Conservation (phyloP, 1,140 invertebrate species). For the Caligus rogercresseyi region DNA sequence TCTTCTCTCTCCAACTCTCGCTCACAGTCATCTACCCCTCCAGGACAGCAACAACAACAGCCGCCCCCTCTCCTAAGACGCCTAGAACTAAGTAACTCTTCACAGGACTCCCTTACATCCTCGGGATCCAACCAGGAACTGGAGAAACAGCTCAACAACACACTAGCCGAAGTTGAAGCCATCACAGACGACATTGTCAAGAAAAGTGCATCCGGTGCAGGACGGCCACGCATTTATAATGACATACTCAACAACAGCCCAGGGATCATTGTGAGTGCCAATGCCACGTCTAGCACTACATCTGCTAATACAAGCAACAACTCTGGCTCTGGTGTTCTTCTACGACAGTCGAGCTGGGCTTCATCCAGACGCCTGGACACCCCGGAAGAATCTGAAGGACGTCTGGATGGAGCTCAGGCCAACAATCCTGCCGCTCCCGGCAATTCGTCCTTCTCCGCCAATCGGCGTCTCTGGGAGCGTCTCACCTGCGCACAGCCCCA, state of each 20-base stretch:
- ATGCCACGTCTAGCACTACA: neutral
- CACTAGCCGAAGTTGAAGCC: slow-evolving; percentile 12
- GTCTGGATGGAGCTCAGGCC: neutral
- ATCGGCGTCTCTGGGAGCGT: neutral
- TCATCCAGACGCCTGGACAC: neutral
- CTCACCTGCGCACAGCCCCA: neutral
- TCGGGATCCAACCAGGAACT: slow-evolving; percentile 18
- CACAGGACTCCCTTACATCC: slow-evolving; percentile 13
- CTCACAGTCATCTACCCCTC: neutral
- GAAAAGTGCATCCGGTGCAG: neutral
- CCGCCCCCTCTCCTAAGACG: neutral
- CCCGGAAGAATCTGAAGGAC: neutral
- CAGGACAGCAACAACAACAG: too few species aligned
- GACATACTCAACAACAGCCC: neutral
- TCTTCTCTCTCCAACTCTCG: too few species aligned
- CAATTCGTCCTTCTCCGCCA: neutral
- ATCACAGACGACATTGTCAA: slow-evolving; percentile 5
- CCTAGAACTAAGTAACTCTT: slow-evolving; percentile 4
- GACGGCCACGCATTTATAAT: neutral
- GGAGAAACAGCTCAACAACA: slow-evolving; percentile 1
- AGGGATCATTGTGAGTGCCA: neutral
- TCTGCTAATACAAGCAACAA: neutral
- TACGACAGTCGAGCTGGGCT: neutral
- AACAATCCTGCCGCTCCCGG: too few species aligned
- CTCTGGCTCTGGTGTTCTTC: neutral